A percentile compares a stretch with the other conserved stretches of the same genome.
Conservation (phyloP, 2,113 vertebrate genomes). For the Zapornia atra region DNA sequence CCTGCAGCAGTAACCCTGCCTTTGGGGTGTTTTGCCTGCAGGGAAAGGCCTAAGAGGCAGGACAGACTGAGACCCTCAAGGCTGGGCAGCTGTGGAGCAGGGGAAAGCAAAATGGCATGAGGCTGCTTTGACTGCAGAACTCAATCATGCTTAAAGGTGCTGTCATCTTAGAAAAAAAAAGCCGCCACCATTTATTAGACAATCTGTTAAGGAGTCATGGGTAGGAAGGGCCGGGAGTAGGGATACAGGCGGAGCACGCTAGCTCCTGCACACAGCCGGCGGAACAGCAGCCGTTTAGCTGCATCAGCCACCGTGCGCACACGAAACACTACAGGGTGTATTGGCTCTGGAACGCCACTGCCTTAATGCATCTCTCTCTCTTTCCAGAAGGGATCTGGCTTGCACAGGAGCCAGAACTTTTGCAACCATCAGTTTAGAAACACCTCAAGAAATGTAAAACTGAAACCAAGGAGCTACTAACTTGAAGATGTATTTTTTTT, state of each 20-base stretch:
- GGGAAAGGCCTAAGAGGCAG: background rate
- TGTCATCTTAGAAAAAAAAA: background rate
- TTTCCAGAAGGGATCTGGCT: background rate
- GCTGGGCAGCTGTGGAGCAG: rapidly evolving
- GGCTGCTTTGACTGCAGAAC: background rate
- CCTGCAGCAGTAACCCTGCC: background rate
- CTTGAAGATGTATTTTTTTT: background rate
- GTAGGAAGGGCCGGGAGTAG: rapidly evolving
- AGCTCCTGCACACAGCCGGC: background rate
- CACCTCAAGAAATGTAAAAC: background rate
- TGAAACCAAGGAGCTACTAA: background rate
- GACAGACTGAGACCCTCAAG: background rate
- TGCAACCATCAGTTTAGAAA: background rate
- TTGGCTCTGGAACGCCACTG: background rate
- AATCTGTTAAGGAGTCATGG: background rate
- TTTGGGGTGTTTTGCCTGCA: background rate
- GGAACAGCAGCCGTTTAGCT: background rate
- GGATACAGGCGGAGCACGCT: background rate
- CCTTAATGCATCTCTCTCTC: rapidly evolving
- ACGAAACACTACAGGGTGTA: rapidly evolving
- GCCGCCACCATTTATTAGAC: background rate
- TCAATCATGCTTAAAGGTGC: background rate
- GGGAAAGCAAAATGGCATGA: background rate
- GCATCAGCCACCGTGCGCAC: background rate
- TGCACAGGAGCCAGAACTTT: background rate